Conservation (phyloP, 2,113 vertebrate species). For the Pomatostomus ruficeps region DNA sequence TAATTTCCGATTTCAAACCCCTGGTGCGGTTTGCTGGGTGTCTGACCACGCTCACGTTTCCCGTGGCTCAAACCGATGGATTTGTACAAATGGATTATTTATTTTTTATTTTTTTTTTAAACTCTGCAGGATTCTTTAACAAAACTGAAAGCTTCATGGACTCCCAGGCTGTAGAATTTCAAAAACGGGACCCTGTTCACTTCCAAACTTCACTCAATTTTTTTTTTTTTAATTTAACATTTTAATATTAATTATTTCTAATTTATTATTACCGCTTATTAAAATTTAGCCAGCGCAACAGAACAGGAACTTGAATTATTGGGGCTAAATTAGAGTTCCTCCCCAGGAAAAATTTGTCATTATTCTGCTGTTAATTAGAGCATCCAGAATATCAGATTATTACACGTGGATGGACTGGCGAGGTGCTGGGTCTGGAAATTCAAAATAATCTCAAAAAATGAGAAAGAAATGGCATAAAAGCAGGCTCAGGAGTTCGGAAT, state of each 20-base stretch:
- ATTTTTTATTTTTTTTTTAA: neutral
- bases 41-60: neutral
- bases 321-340: neutral
- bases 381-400: neutral
- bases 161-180: neutral
- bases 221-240: no score
- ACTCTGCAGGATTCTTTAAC: neutral
- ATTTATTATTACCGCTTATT: accelerated
- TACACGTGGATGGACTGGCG: accelerated
- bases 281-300: neutral
- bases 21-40: neutral
- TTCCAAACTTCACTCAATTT: neutral
- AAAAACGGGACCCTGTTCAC: neutral
- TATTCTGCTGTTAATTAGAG: neutral
- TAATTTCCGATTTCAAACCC: neutral
- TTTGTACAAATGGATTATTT: neutral
- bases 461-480: no score
- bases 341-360: neutral
- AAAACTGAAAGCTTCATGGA: neutral
- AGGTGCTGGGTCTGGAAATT: no score
- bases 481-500: no score
- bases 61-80: accelerated
- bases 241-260: neutral
- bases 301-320: neutral
- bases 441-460: no score